These are phyloP conservation scores for Atta cephalotes DNA, from an alignment of 1,140 invertebrate genomes.

Conservation along the genomic window DNA sequence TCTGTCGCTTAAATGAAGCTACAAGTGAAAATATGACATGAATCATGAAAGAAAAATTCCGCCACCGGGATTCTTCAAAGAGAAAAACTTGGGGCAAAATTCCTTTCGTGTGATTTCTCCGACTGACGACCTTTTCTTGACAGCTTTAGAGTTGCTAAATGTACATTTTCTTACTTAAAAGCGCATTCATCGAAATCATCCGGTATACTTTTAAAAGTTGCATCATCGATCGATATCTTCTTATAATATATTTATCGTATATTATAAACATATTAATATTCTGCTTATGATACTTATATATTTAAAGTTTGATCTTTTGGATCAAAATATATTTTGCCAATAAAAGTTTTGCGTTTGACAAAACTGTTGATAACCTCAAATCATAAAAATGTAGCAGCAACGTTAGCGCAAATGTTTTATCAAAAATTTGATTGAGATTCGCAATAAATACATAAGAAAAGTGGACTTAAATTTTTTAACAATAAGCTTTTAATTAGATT, in stretches of 20 bases:
- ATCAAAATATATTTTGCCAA: neutral
- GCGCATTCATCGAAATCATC: too few species aligned
- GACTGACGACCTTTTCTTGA: neutral
- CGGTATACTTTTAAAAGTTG: neutral
- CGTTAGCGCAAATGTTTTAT: neutral
- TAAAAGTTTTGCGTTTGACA: neutral
- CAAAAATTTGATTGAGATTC: neutral
- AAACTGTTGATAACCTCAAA: neutral
- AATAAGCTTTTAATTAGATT: neutral
- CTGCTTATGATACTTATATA: too few species aligned
- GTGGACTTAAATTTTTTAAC: neutral
- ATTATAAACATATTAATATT: too few species aligned
- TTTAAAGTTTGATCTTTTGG: too few species aligned
- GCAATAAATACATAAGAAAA: neutral
- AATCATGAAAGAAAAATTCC: neutral
- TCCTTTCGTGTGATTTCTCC: neutral
- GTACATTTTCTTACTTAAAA: neutral
- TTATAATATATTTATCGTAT: neutral
- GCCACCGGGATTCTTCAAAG: neutral
- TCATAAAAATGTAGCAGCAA: too few species aligned
- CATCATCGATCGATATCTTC: neutral
- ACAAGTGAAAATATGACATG: neutral
- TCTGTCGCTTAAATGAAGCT: neutral
- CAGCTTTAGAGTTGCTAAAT: neutral
- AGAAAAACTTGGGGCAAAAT: neutral